Base-by-base conservation (phyloP, 2,113 vertebrate species). In the Geococcyx californianus region DNA sequence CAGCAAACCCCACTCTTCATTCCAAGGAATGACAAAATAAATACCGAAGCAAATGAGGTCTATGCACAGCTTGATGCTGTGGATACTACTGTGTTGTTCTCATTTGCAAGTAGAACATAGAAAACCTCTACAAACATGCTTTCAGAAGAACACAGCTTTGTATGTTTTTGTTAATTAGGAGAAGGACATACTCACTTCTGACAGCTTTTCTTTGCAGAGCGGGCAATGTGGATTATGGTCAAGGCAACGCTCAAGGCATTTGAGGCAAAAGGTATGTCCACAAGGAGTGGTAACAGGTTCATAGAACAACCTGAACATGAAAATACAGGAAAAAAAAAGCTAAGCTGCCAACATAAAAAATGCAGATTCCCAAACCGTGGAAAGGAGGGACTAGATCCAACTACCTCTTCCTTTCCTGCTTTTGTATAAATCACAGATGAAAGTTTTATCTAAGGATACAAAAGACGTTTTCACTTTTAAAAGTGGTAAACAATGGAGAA, bases 231-330 rank as follows among this genome's bases (percentile, higher is more conserved):
- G 97, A 90, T 99, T 99, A 91, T 99, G 99, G 96, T 99, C 99
- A 87, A 99, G 97, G 97, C 99, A 99, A 96, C 98, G 98, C 94
- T 99, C 98, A 73, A 99, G 98, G 98, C 99, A 99, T 97, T 99
- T 99, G 72, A 99, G 98, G 97, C 99, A 99, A 98, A 99, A 99
- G 11, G 98, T 99, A 95, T 99, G 99, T 94, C 99, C 99, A 83
- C 99, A 99, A 68, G 98, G 99, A 11, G 98, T 99, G 69, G 99
- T 97, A 69, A 99, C 98, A 17, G 99, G 99, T 92, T 99, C 99
- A 18, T 99, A 99, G 96, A 99, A 99, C 93, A 99, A 98, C 94
- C 99, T 99, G 94, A 45, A 96, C 28, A 79, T 13, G 5, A 63
- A 84, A 81, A 80, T 72, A 89, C 3, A 7, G 72, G 72, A 86